phyloP scores from a whole-genome alignment of 2,113 vertebrate species.

The Spizaetus ornatus region DNA sequence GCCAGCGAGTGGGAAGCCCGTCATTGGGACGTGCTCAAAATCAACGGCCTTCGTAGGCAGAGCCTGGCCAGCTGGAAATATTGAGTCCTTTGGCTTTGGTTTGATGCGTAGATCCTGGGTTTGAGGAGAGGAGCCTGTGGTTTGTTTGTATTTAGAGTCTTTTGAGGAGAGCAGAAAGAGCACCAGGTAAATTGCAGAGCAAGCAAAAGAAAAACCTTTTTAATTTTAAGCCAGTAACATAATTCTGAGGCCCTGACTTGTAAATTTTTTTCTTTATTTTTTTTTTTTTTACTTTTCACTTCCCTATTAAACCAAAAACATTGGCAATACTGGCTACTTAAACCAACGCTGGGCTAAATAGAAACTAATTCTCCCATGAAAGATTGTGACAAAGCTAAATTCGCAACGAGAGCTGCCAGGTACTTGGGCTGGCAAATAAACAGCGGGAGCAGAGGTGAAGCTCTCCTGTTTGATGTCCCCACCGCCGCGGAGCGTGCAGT shows the following conservation, averaged over 20 bases:
- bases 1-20: rapidly evolving
- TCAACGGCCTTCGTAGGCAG: rapidly evolving
- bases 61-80: not conserved
- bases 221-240: not conserved
- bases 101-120: not conserved
- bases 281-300: not conserved
- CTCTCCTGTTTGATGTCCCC: rapidly evolving
- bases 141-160: rapidly evolving
- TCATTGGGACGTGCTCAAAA: rapidly evolving
- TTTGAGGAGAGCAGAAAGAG: not conserved
- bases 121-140: not conserved
- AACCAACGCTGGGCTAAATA: not conserved
- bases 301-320: not conserved
- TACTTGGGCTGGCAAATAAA: not conserved
- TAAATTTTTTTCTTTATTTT: not conserved
- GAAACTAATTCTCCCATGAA: not conserved
- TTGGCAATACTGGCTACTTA: no score
- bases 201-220: not conserved
- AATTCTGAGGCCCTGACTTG: not conserved
- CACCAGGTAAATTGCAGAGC: not conserved
- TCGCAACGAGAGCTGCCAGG: not conserved
- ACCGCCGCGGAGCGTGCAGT: rapidly evolving
- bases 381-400: not conserved
- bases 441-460: not conserved
- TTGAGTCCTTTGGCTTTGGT: no score